Evolutionary conservation across 2,113 vertebrate genomes (phyloP).

Genomic region (Ginglymostoma cirratum): DNA sequence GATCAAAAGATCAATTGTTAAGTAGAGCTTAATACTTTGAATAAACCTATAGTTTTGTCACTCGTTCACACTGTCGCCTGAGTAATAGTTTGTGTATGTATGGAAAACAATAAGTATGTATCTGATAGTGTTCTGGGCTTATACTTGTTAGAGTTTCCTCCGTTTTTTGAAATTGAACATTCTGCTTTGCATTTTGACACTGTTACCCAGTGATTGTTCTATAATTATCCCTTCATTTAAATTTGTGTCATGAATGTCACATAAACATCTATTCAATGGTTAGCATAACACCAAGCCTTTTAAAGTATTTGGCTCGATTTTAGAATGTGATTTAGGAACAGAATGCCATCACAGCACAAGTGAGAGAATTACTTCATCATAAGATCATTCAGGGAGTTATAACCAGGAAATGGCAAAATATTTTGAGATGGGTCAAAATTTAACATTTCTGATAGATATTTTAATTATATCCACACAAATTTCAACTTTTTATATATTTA

Average conservation of each 20-base stretch:
- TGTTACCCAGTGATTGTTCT: background rate
- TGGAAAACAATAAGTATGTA: background rate
- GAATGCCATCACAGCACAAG: background rate
- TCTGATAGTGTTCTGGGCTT: background rate
- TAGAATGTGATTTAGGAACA: background rate
- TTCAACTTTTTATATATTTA: background rate
- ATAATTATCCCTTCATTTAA: background rate
- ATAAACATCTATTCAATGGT: background rate
- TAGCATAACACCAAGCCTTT: background rate
- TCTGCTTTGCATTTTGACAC: background rate
- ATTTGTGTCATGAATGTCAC: background rate
- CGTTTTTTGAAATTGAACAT: background rate
- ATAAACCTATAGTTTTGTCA: background rate
- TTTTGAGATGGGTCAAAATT: background rate
- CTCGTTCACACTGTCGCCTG: background rate
- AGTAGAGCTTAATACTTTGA: background rate
- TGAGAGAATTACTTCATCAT: background rate
- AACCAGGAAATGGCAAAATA: background rate
- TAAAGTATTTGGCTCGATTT: constrained; percentile 1
- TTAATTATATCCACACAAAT: background rate
- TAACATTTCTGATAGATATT: background rate
- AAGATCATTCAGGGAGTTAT: background rate
- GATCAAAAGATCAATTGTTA: background rate
- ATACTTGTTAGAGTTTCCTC: background rate
- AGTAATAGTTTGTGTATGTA: background rate